A percentile compares a stretch with the other conserved stretches of the same genome.
Evolutionary conservation across 2,113 vertebrate genomes (phyloP).

Genomic region (Hypanus sabinus): DNA sequence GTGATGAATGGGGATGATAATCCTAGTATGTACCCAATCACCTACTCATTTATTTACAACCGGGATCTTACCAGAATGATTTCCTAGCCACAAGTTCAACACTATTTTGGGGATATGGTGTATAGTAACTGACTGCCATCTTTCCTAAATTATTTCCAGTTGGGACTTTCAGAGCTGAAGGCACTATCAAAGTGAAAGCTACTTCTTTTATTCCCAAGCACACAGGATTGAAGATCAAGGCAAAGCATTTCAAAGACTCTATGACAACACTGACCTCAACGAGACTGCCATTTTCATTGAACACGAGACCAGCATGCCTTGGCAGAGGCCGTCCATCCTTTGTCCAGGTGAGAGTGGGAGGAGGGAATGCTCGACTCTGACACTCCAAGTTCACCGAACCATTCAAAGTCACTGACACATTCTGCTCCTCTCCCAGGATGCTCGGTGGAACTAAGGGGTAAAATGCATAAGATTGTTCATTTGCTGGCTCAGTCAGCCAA

Average conservation of each 20-base stretch:
- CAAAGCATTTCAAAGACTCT: background rate
- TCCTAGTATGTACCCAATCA: background rate
- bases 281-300: background rate
- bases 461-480: background rate
- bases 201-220: background rate
- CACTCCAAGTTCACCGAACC: conserved; percentile 48
- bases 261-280: background rate
- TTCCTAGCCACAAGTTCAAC: background rate
- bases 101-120: background rate
- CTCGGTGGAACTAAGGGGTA: conserved; percentile 44
- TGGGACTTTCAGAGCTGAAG: too few relatives aligned
- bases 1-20: background rate
- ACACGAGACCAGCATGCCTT: background rate
- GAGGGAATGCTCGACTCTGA: background rate
- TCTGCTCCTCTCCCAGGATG: conserved; percentile 47
- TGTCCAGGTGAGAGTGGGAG: conserved; percentile 45
- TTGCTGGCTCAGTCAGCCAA: too few relatives aligned
- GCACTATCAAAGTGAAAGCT: background rate
- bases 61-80: background rate
- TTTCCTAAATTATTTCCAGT: background rate
- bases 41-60: background rate
- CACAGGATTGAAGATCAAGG: too few relatives aligned
- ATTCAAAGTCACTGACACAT: conserved; percentile 44
- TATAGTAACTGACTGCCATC: background rate
- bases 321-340: conserved; percentile 52